Conservation (phyloP, 2,888 invertebrate genomes). For the Cyaniris semiargus region DNA sequence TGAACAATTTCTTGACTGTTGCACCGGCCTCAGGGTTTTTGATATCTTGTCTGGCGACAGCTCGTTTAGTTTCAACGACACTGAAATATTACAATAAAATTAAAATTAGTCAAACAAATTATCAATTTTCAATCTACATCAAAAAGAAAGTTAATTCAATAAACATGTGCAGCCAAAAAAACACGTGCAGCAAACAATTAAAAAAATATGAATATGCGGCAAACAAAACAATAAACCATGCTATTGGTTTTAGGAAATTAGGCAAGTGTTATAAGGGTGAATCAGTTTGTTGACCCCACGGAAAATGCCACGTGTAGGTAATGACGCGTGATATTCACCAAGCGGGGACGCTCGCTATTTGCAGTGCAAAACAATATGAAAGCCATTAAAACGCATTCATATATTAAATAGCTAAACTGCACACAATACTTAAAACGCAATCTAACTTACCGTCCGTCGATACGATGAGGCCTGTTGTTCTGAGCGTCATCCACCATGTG, state of each 20-base stretch:
- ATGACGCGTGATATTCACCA: constrained; percentile 69
- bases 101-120: too few species aligned
- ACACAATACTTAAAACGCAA: constrained; percentile 40
- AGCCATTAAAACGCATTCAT: constrained; percentile 56
- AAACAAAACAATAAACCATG: not conserved
- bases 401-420: constrained; percentile 67
- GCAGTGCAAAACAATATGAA: constrained; percentile 75
- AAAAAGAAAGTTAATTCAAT: not conserved
- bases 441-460: constrained; percentile 87
- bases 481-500: constrained; percentile 99
- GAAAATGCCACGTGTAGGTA: constrained; percentile 70
- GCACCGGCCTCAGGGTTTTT: constrained; percentile 95
- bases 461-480: constrained; percentile 92
- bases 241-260: not conserved
- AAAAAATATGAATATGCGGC: not conserved
- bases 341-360: constrained; percentile 62
- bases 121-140: not conserved
- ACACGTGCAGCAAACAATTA: too few species aligned
- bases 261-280: not conserved
- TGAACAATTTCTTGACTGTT: constrained; percentile 96
- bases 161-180: not conserved
- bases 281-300: constrained; percentile 60
- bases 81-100: constrained; percentile 55
- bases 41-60: constrained; percentile 95
- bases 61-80: constrained; percentile 97